phyloP scores from a whole-genome alignment of 2,888 invertebrate genomes.

The Metallyticus violacea region DNA sequence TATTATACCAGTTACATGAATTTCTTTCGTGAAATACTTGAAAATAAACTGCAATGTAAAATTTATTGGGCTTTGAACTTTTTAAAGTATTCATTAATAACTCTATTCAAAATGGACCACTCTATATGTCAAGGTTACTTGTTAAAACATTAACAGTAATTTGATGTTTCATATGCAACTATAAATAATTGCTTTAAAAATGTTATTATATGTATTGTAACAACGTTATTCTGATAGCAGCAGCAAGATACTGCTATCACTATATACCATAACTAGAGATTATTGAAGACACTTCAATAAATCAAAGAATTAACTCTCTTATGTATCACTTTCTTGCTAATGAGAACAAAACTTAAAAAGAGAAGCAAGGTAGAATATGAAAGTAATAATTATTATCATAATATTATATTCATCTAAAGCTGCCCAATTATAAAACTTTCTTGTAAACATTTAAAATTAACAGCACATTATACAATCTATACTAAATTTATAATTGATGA shows the following conservation, averaged over 20 bases:
- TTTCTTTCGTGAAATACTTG: background rate
- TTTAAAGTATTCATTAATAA: background rate
- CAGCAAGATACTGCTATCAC: background rate
- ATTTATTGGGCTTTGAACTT: background rate
- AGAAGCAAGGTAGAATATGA: background rate
- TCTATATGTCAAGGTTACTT: background rate
- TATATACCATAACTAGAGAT: background rate
- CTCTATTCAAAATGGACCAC: background rate
- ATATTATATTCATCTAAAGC: background rate
- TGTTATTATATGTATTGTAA: background rate
- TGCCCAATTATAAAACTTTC: background rate
- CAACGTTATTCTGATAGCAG: background rate
- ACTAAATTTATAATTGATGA: background rate
- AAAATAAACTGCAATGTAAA: background rate
- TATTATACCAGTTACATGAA: constrained; percentile 1
- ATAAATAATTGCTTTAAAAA: background rate
- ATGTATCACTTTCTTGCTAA: background rate
- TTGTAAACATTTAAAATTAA: background rate
- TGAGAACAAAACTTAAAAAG: background rate
- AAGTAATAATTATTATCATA: background rate
- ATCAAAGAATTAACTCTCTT: background rate
- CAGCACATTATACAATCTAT: background rate
- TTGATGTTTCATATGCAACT: background rate
- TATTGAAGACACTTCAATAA: background rate
- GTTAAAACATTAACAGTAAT: background rate